phyloP scores from a whole-genome alignment of 2,888 invertebrate genomes.

The Candidula unifasciata region DNA sequence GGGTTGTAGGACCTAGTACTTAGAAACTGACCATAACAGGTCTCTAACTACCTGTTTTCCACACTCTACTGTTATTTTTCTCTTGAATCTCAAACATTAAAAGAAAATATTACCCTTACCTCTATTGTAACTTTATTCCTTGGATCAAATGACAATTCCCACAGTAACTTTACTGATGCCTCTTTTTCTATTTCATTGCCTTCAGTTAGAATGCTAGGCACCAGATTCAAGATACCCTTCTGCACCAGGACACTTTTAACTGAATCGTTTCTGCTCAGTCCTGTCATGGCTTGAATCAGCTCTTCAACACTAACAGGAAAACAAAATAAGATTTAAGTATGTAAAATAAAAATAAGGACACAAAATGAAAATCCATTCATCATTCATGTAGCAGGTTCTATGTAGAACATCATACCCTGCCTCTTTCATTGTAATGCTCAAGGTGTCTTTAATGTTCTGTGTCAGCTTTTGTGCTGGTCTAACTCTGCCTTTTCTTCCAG shows the following conservation, averaged over 20 bases:
- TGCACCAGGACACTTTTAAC: slow-evolving; percentile 64
- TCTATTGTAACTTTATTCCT: slow-evolving; percentile 61
- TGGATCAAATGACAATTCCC: slow-evolving; percentile 65
- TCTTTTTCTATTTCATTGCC: slow-evolving; percentile 57
- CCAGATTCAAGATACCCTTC: slow-evolving; percentile 52
- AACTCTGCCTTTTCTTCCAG: too few species aligned
- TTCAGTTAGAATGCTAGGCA: slow-evolving; percentile 55
- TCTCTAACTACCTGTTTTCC: too few species aligned
- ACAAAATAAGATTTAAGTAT: neutral
- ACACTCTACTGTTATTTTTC: neutral
- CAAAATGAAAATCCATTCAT: too few species aligned
- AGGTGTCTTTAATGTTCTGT: too few species aligned
- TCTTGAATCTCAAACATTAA: neutral
- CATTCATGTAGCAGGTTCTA: too few species aligned
- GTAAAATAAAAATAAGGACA: neutral
- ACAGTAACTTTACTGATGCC: slow-evolving; percentile 59
- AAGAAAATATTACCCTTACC: slow-evolving; percentile 51
- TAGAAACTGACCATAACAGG: too few species aligned
- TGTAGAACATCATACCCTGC: too few species aligned
- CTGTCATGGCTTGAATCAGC: slow-evolving; percentile 63
- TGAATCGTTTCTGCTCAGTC: slow-evolving; percentile 65
- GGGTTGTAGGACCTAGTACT: too few species aligned
- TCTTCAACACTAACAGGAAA: slow-evolving; percentile 55
- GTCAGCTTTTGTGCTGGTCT: too few species aligned
- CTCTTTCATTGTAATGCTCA: too few species aligned